phyloP scores from a whole-genome alignment of 2,797 vertebrate species.

The Rhabdomys pumilio region DNA sequence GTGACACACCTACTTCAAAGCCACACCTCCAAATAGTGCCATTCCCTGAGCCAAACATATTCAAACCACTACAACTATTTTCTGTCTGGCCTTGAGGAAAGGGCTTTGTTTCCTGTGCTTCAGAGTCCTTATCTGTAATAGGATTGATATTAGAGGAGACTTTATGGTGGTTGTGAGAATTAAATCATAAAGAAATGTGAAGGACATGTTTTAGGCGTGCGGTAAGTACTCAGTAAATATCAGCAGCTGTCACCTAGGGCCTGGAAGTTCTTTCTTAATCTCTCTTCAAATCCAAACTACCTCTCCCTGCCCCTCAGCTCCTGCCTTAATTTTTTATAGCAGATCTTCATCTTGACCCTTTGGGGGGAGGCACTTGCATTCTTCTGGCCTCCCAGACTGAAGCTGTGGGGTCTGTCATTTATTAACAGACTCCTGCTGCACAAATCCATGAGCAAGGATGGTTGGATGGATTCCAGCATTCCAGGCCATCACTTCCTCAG shows the following conservation, averaged over 20 bases:
- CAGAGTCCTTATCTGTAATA: not conserved
- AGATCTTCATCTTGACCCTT: not conserved
- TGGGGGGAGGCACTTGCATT: not conserved
- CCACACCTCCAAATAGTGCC: too few species aligned
- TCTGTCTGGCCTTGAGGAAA: not conserved
- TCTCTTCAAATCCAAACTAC: not conserved
- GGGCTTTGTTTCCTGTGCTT: not conserved
- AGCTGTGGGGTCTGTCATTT: not conserved
- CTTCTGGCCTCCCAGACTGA: not conserved
- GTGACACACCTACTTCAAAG: too few species aligned
- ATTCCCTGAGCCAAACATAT: too few species aligned
- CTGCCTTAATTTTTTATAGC: not conserved
- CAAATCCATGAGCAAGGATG: not conserved
- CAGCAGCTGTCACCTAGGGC: not conserved
- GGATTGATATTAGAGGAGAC: not conserved
- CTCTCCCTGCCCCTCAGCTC: not conserved
- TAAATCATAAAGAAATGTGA: constrained; percentile 7
- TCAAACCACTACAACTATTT: not conserved
- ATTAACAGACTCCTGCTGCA: not conserved
- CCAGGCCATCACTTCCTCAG: not conserved
- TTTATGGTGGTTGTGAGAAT: not conserved
- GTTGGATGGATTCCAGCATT: not conserved
- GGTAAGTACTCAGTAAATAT: not conserved
- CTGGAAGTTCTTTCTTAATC: not conserved
- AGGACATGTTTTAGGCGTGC: not conserved